These are phyloP conservation scores for Rhabdomys dilectus DNA, from an alignment of 2,113 vertebrate genomes.

Conservation along the genomic window DNA sequence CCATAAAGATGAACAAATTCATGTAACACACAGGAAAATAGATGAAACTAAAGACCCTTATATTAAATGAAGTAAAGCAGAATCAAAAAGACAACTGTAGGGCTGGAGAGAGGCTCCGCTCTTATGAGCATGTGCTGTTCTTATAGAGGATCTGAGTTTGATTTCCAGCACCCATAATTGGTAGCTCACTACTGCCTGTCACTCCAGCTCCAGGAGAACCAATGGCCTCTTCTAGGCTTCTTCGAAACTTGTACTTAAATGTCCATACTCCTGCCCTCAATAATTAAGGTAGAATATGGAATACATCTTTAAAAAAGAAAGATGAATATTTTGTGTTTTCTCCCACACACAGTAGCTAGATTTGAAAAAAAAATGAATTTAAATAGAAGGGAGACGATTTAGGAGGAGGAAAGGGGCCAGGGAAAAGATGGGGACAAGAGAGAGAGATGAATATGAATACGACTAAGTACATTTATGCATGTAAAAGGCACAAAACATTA, in stretches of 20 bases:
- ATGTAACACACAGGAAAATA: not conserved
- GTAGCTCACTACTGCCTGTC: not conserved
- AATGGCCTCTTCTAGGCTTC: not conserved
- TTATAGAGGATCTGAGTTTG: not conserved
- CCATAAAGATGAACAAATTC: not conserved
- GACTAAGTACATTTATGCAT: not conserved
- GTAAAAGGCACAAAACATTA: not conserved
- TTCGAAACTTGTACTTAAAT: not conserved
- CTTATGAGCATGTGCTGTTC: not conserved
- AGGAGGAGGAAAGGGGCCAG: not conserved
- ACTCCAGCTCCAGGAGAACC: not conserved
- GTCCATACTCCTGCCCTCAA: not conserved
- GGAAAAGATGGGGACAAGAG: not conserved
- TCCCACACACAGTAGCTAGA: not conserved
- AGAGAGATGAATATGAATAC: not conserved
- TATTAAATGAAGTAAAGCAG: not conserved
- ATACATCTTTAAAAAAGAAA: not conserved
- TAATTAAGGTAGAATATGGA: not conserved
- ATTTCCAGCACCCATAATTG: not conserved
- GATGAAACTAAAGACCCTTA: not conserved
- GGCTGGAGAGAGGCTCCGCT: not conserved
- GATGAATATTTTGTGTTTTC: not conserved
- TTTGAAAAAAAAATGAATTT: no score
- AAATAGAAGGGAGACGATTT: not conserved
- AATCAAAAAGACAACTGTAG: not conserved